Percentiles rank a stretch among this genome's conserved stretches.
Conservation (phyloP, 2,797 vertebrate species). For the Choloepus didactylus region DNA sequence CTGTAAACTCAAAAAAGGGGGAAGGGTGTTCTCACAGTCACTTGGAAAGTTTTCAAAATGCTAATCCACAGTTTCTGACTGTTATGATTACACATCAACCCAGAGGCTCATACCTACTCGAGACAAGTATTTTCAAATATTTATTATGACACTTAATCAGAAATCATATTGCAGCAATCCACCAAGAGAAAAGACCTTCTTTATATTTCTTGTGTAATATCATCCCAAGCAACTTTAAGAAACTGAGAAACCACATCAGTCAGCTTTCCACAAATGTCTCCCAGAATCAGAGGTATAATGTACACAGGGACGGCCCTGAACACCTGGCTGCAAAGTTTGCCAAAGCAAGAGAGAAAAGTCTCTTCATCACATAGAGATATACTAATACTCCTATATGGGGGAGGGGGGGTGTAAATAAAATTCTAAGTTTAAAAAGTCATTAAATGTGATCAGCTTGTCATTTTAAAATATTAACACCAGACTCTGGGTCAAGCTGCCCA, state of each 20-base stretch:
- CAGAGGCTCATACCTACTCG: not conserved
- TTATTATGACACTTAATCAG: conserved; percentile 24
- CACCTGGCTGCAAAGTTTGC: not conserved
- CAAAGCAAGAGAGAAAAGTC: not conserved
- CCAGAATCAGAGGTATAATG: not conserved
- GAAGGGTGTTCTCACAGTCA: not conserved
- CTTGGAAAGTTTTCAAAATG: not conserved
- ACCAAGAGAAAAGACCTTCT: not conserved
- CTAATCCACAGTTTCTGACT: conserved; percentile 50
- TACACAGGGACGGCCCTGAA: not conserved
- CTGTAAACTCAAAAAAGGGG: not conserved
- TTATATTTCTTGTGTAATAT: not conserved
- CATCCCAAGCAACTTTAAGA: not conserved
- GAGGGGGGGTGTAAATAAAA: not conserved
- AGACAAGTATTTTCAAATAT: not conserved
- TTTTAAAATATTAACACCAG: conserved; percentile 51
- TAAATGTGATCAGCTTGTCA: not conserved
- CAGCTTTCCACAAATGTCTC: not conserved
- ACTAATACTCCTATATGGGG: not conserved
- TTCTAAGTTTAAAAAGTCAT: not conserved
- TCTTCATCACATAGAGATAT: not conserved
- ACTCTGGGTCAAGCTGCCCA: not conserved
- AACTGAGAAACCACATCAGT: not conserved
- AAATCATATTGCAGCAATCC: conserved; percentile 33
- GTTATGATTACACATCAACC: not conserved